phyloP scores from a whole-genome alignment of 1,140 invertebrate genomes.

The Tetramorium parvispinum region DNA sequence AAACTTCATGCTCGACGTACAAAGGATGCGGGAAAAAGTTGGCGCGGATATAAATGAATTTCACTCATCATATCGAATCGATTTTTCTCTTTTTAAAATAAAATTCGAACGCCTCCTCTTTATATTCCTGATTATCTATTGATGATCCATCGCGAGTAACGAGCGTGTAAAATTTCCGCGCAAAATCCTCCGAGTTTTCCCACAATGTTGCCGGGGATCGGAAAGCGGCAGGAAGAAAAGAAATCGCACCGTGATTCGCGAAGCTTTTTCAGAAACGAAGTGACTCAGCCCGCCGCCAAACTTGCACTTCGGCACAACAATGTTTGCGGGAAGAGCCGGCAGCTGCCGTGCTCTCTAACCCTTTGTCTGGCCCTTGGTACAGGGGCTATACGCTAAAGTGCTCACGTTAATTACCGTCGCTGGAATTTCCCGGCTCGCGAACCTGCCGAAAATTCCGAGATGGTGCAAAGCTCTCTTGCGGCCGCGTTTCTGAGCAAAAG shows the following conservation, averaged over 20 bases:
- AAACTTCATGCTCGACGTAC: conserved; percentile 39
- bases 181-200: background rate
- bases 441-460: conserved; percentile 62
- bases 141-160: background rate
- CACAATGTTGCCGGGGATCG: background rate
- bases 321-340: conserved; percentile 58
- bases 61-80: background rate
- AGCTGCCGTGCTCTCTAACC: conserved; percentile 48
- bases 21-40: conserved; percentile 24
- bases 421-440: conserved; percentile 66
- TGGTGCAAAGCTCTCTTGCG: conserved; percentile 1
- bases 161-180: background rate
- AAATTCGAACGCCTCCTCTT: background rate
- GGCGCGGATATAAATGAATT: conserved; percentile 28
- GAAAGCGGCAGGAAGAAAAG: background rate
- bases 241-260: background rate
- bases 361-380: conserved; percentile 69
- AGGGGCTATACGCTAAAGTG: conserved; percentile 66
- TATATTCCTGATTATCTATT: background rate
- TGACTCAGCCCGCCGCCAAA: conserved; percentile 3
- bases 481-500: conserved; percentile 24
- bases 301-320: conserved; percentile 62
- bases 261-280: conserved; percentile 33
- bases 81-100: background rate
- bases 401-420: conserved; percentile 71